phyloP scores from a whole-genome alignment of 1,140 invertebrate genomes.

The Triops cancriformis region DNA sequence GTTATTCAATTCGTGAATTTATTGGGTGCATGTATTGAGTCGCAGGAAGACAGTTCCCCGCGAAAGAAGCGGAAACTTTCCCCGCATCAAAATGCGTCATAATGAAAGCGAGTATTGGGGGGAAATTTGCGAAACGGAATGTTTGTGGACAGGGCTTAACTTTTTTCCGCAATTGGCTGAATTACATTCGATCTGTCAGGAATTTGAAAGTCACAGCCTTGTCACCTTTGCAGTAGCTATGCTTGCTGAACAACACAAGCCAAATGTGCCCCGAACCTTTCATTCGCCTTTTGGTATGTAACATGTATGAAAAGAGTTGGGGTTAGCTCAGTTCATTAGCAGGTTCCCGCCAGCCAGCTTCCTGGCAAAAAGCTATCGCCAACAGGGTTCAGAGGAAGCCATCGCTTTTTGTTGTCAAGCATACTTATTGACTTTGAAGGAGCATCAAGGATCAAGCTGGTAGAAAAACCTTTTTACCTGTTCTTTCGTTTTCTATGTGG shows the following conservation, averaged over 20 bases:
- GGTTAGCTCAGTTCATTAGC: constrained; percentile 12
- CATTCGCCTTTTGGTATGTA: neutral
- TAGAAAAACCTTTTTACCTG: constrained; percentile 24
- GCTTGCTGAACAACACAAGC: neutral
- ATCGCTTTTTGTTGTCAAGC: constrained; percentile 1
- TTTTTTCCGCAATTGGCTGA: neutral
- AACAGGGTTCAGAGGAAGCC: neutral
- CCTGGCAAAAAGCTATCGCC: neutral
- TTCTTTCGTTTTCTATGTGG: neutral
- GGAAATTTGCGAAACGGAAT: neutral
- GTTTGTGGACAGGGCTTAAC: neutral
- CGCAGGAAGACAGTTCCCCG: too few species aligned
- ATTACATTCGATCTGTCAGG: neutral
- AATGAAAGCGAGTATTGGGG: too few species aligned
- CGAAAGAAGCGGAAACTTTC: too few species aligned
- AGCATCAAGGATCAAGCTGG: constrained; percentile 19
- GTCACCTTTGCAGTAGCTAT: neutral
- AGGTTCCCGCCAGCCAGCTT: neutral
- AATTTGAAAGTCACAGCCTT: neutral
- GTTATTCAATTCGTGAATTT: too few species aligned
- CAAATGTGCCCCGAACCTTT: neutral
- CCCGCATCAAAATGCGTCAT: too few species aligned
- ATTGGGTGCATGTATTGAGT: too few species aligned
- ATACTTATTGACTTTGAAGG: neutral
- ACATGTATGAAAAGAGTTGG: neutral